A percentile compares a stretch with the other conserved stretches of the same genome.
These are phyloP conservation scores for Cydia pomonella DNA, from an alignment of 1,140 invertebrate species.

Conservation along the genomic window DNA sequence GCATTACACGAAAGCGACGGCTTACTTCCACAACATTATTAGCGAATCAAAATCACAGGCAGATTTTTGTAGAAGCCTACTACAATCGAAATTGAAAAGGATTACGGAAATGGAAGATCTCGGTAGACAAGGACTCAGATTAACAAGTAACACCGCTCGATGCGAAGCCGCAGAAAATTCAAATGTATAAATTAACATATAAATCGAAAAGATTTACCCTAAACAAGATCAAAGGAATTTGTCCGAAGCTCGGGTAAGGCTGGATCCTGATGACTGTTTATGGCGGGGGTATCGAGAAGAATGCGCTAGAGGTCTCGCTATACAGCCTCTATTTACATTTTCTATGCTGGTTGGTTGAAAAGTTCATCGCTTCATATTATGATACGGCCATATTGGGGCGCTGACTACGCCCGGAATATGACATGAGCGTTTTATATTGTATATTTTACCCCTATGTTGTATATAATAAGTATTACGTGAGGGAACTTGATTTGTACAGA, in stretches of 20 bases:
- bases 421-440: conserved; percentile 18
- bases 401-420: conserved; percentile 15
- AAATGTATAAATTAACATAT: conserved; percentile 78
- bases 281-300: conserved; percentile 50
- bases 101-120: conserved; percentile 41
- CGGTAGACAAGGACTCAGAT: conserved; percentile 50
- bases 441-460: conserved; percentile 30
- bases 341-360: conserved; percentile 44
- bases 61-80: conserved; percentile 38
- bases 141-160: conserved; percentile 54
- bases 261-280: conserved; percentile 69
- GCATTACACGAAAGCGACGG: conserved; percentile 36
- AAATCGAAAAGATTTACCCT: conserved; percentile 79
- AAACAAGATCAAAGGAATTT: conserved; percentile 79
- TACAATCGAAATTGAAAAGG: conserved; percentile 44
- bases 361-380: conserved; percentile 38
- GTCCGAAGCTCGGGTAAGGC: conserved; percentile 57
- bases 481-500: conserved; percentile 8
- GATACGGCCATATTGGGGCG: conserved; percentile 24
- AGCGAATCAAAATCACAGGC: background rate
- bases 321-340: conserved; percentile 55
- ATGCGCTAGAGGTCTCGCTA: conserved; percentile 49
- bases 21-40: conserved; percentile 21
- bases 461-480: conserved; percentile 14
- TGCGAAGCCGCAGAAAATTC: conserved; percentile 64